phyloP scores from a whole-genome alignment of 2,797 vertebrate genomes.

The Morus bassanus region DNA sequence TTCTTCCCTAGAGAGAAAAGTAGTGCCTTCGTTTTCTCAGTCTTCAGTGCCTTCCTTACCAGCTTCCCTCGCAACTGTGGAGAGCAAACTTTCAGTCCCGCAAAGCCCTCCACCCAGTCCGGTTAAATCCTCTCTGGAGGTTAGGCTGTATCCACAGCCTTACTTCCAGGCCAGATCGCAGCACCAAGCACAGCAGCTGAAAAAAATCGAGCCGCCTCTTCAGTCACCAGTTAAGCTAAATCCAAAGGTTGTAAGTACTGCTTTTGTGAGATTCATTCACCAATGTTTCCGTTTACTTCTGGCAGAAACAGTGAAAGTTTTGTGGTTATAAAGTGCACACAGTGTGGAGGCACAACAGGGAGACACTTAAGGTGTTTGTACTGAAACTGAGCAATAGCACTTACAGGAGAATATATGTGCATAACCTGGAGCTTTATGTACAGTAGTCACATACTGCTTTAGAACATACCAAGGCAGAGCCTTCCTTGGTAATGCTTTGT shows the following conservation, averaged over 20 bases:
- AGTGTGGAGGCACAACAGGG: not conserved
- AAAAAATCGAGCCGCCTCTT: slow-evolving; percentile 71
- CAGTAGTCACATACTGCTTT: not conserved
- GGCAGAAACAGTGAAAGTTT: not conserved
- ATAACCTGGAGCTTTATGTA: not conserved
- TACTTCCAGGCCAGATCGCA: slow-evolving; percentile 74
- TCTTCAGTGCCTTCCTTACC: slow-evolving; percentile 91
- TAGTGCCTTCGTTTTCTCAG: slow-evolving; percentile 91
- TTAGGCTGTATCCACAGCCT: slow-evolving; percentile 82
- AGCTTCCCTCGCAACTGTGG: slow-evolving; percentile 75
- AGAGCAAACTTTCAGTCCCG: slow-evolving; percentile 77
- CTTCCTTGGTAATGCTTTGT: not conserved
- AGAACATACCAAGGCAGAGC: not conserved
- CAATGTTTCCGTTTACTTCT: not conserved
- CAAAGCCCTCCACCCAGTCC: slow-evolving; percentile 86
- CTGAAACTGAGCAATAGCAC: not conserved
- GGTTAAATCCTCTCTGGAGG: slow-evolving; percentile 75
- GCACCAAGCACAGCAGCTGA: slow-evolving; percentile 79
- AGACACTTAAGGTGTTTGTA: not conserved
- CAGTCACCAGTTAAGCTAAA: slow-evolving; percentile 76
- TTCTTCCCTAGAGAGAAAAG: slow-evolving; percentile 89
- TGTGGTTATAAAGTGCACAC: rapidly evolving
- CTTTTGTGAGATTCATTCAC: not conserved
- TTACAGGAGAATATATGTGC: not conserved
- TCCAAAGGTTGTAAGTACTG: slow-evolving; percentile 84